These are phyloP conservation scores for Trialeurodes vaporariorum DNA, from an alignment of 1,140 invertebrate genomes.

Conservation along the genomic window DNA sequence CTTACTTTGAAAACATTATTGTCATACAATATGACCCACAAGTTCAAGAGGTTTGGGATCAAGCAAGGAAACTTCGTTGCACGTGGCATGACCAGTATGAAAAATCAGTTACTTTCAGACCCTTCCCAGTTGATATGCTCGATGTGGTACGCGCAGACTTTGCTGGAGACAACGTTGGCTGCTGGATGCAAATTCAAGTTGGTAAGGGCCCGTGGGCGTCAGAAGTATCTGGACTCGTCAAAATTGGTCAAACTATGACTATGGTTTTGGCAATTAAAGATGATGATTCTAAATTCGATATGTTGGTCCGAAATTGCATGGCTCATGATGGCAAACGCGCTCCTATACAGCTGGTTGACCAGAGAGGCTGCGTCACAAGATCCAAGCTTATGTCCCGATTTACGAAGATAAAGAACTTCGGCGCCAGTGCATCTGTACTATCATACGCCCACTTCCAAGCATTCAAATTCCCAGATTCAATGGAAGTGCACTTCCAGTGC, in stretches of 20 bases:
- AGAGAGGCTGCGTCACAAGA: slow-evolving; percentile 79
- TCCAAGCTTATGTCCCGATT: slow-evolving; percentile 88
- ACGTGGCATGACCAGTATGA: slow-evolving; percentile 94
- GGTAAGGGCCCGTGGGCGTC: slow-evolving; percentile 90
- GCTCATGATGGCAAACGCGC: slow-evolving; percentile 86
- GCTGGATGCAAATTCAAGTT: slow-evolving; percentile 94
- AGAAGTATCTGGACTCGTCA: slow-evolving; percentile 87
- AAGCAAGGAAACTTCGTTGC: slow-evolving; percentile 69
- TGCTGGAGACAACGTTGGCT: slow-evolving; percentile 85
- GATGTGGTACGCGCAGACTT: slow-evolving; percentile 90
- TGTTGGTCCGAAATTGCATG: slow-evolving; percentile 86
- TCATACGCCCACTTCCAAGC: slow-evolving; percentile 88
- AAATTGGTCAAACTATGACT: slow-evolving; percentile 92
- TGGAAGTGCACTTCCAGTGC: slow-evolving; percentile 96
- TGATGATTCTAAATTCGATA: slow-evolving; percentile 90
- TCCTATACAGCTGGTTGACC: slow-evolving; percentile 84
- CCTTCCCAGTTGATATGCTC: slow-evolving; percentile 88
- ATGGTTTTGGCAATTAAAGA: slow-evolving; percentile 92
- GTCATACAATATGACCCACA: slow-evolving; percentile 92
- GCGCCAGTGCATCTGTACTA: slow-evolving; percentile 81
- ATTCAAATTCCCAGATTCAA: slow-evolving; percentile 92
- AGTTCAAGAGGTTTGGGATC: slow-evolving; percentile 65
- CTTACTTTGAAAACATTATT: slow-evolving; percentile 89
- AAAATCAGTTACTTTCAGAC: slow-evolving; percentile 84
- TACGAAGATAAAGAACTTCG: slow-evolving; percentile 93